phyloP scores from a whole-genome alignment of 2,888 invertebrate genomes.

The Cephus nigrinus region DNA sequence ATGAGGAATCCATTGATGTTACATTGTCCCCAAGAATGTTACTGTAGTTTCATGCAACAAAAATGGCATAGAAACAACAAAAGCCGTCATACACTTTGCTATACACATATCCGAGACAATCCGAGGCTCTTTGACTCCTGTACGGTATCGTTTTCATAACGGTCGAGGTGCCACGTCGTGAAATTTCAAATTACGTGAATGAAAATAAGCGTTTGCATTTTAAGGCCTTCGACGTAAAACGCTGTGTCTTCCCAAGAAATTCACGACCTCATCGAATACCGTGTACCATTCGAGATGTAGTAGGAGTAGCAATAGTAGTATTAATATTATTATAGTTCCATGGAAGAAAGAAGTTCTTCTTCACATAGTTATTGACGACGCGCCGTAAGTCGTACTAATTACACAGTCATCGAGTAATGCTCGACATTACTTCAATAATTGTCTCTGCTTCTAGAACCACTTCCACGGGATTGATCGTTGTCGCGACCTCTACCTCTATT shows the following conservation, averaged over 20 bases:
- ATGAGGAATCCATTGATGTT: conserved; percentile 2
- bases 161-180: too few relatives aligned
- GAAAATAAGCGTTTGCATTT: too few relatives aligned
- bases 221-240: too few relatives aligned
- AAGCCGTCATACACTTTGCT: conserved; percentile 10
- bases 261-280: background rate
- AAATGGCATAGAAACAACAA: background rate
- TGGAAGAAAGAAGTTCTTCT: background rate
- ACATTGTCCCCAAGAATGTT: background rate
- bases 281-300: too few relatives aligned
- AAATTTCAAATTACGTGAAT: too few relatives aligned
- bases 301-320: too few relatives aligned
- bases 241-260: background rate
- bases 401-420: conserved; percentile 4
- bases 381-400: background rate
- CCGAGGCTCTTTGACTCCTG: too few relatives aligned
- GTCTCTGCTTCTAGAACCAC: conserved; percentile 47
- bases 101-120: conserved; percentile 9
- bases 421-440: conserved; percentile 44
- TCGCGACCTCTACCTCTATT: conserved; percentile 54
- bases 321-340: too few relatives aligned
- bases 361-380: background rate
- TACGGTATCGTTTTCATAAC: too few relatives aligned
- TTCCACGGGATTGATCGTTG: conserved; percentile 44
- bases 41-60: background rate